Evolutionary conservation across 1,140 invertebrate genomes (phyloP).

Genomic region (Drosophila nannoptera): DNA sequence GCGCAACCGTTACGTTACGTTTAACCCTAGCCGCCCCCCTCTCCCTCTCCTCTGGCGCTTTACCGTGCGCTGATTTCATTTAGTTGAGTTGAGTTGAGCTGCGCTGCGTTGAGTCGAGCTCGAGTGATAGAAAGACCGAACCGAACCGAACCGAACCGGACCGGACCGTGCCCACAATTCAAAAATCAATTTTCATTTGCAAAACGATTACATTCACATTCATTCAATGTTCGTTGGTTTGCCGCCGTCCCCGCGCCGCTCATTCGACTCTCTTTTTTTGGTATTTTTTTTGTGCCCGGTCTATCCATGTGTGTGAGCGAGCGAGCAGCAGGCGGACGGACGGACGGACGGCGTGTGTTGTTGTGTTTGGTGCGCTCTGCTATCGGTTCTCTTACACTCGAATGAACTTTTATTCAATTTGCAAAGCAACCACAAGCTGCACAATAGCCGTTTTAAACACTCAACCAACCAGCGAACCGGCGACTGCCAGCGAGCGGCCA

Average conservation of each 20-base stretch:
- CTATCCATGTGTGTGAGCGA: conserved; percentile 43
- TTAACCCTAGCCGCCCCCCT: not conserved
- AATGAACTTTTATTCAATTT: conserved; percentile 78
- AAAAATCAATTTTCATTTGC: conserved; percentile 78
- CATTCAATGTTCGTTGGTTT: conserved; percentile 73
- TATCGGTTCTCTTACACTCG: conserved; percentile 77
- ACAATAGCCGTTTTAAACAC: conserved; percentile 77
- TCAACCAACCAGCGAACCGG: conserved; percentile 63
- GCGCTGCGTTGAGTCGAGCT: conserved; percentile 9
- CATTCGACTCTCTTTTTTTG: conserved; percentile 3
- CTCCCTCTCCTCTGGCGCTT: not conserved
- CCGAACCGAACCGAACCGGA: conserved; percentile 48
- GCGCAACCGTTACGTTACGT: conserved; percentile 33
- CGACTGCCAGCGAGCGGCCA: conserved; percentile 43
- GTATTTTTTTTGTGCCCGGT: conserved; percentile 17
- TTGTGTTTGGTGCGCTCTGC: conserved; percentile 47
- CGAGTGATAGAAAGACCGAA: conserved; percentile 49
- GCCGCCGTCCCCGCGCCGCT: conserved; percentile 32
- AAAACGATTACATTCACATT: conserved; percentile 77
- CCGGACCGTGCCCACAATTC: conserved; percentile 68
- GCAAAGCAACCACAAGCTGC: conserved; percentile 77
- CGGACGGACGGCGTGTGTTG: conserved; percentile 4
- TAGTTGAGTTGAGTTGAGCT: conserved; percentile 58
- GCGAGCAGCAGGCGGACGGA: conserved; percentile 1
- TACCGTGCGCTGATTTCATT: conserved; percentile 63